A percentile compares a stretch with the other conserved stretches of the same genome.
phyloP scores from a whole-genome alignment of 1,140 invertebrate species.

The Tetraneura akinire region DNA sequence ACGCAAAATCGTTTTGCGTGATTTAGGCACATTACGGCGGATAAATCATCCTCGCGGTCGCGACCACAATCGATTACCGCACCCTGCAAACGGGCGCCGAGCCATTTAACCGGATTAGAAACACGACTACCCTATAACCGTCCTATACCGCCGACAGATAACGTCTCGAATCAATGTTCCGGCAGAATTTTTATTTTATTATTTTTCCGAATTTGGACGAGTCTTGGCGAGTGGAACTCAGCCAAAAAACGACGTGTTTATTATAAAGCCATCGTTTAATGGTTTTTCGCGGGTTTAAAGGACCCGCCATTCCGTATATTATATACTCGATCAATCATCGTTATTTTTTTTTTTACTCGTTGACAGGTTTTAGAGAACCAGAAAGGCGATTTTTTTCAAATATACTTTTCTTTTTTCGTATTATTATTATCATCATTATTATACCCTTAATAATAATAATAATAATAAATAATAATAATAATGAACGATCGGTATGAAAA shows the following conservation, averaged over 20 bases:
- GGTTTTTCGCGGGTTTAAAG: constrained; percentile 40
- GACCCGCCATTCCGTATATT: background rate
- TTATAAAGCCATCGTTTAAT: constrained; percentile 37
- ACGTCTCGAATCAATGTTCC: constrained; percentile 45
- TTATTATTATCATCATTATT: background rate
- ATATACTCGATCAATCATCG: constrained; percentile 50
- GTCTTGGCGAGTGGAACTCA: constrained; percentile 17
- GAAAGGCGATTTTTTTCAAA: constrained; percentile 36
- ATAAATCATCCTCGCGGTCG: constrained; percentile 46
- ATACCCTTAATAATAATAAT: background rate
- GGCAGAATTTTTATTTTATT: constrained; percentile 23
- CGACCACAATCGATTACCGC: constrained; percentile 35
- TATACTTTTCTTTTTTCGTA: constrained; percentile 27
- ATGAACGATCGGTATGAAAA: constrained; percentile 29
- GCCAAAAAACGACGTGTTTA: constrained; percentile 43
- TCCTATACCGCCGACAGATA: constrained; percentile 5
- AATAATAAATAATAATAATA: too few relatives aligned
- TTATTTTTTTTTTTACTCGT: background rate
- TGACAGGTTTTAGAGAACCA: constrained; percentile 17
- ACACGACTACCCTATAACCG: constrained; percentile 43
- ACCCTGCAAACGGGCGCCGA: constrained; percentile 42
- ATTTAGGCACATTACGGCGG: constrained; percentile 28
- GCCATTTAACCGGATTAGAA: constrained; percentile 50
- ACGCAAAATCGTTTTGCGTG: constrained; percentile 49
- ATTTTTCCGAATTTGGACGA: background rate